Evolutionary conservation across 2,888 invertebrate genomes (phyloP).

Genomic region (Dynastes grantii): DNA sequence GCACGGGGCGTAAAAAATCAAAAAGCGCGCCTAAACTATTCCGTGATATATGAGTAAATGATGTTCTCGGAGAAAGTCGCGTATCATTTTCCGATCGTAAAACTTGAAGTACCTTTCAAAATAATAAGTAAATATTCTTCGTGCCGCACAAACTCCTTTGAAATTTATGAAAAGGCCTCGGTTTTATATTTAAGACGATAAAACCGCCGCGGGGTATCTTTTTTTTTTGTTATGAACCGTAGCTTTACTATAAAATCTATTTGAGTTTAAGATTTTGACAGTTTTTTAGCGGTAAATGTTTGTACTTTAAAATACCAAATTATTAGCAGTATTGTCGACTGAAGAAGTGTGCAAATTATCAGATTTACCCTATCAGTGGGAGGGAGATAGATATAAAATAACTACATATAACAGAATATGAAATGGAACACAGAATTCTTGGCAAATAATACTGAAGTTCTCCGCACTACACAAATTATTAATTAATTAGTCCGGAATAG

Average conservation of each 20-base stretch:
- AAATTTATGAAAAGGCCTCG: conserved; percentile 27
- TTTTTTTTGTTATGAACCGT: neutral
- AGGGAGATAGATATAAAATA: too few species aligned
- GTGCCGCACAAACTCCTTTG: neutral
- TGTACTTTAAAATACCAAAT: neutral
- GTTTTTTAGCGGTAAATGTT: conserved; percentile 1
- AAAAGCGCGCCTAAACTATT: conserved; percentile 16
- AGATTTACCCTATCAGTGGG: too few species aligned
- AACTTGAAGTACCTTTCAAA: conserved; percentile 24
- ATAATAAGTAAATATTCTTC: conserved; percentile 21
- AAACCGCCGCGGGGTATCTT: conserved; percentile 15
- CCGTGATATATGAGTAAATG: conserved; percentile 23
- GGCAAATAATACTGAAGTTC: too few species aligned
- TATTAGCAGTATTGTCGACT: too few species aligned
- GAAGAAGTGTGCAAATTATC: too few species aligned
- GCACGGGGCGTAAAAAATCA: conserved; percentile 5
- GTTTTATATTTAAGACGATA: conserved; percentile 28
- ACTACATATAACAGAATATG: too few species aligned
- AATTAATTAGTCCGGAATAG: too few species aligned
- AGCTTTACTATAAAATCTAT: conserved; percentile 6
- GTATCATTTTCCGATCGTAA: conserved; percentile 25
- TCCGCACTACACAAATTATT: too few species aligned
- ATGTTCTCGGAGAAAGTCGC: conserved; percentile 13
- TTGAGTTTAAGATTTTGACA: neutral
- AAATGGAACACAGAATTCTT: too few species aligned